Conservation (phyloP, 2,113 vertebrate genomes). For the Ammospiza caudacuta region DNA sequence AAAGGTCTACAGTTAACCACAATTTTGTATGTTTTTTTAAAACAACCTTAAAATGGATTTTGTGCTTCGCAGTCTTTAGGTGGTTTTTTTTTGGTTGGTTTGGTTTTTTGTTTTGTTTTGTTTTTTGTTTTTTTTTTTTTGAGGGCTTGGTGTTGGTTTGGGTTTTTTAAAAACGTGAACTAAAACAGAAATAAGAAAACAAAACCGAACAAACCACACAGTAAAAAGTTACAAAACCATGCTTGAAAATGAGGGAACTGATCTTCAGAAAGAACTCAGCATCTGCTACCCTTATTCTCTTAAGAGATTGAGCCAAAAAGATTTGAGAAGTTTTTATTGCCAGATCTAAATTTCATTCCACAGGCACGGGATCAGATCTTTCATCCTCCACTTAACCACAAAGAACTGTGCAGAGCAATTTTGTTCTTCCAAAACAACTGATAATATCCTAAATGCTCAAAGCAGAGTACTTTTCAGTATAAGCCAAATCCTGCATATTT, state of each 20-base stretch:
- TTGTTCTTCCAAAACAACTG: slow-evolving; percentile 60
- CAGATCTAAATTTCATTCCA: slow-evolving; percentile 53
- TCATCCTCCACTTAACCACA: slow-evolving; percentile 64
- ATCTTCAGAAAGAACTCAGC: neutral
- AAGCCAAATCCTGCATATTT: slow-evolving; percentile 44
- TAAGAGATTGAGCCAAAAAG: neutral
- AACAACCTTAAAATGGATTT: neutral
- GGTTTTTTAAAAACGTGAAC: neutral
- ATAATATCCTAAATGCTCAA: slow-evolving; percentile 37
- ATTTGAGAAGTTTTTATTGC: slow-evolving; percentile 41
- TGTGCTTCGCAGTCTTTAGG: neutral
- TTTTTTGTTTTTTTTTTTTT: neutral
- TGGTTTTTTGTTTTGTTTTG: neutral
- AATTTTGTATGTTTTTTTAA: neutral
- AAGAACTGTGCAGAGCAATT: slow-evolving; percentile 45
- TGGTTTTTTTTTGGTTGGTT: neutral
- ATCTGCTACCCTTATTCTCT: slow-evolving; percentile 33
- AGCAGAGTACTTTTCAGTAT: slow-evolving; percentile 4
- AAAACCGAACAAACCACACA: neutral
- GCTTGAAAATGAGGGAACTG: neutral
- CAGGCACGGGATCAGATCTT: slow-evolving; percentile 45
- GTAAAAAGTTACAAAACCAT: neutral
- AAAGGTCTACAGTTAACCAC: neutral
- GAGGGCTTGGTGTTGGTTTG: neutral
- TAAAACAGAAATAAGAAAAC: neutral